These are phyloP conservation scores for Heliconius charithonia DNA, from an alignment of 2,888 invertebrate species.

Conservation along the genomic window DNA sequence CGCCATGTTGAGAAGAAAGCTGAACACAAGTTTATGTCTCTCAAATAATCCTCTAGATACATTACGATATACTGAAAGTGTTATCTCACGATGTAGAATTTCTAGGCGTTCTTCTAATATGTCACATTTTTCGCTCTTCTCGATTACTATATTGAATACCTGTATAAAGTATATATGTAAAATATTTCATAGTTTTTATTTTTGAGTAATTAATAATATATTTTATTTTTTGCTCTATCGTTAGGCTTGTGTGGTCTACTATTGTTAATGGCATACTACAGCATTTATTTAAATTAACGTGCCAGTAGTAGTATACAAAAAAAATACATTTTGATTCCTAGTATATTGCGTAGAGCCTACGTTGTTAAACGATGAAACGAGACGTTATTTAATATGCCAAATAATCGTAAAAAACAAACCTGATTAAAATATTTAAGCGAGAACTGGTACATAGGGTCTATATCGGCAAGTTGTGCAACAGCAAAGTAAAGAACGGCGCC, in stretches of 20 bases:
- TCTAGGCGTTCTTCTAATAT: conserved; percentile 87
- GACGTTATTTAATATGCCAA: too few species aligned
- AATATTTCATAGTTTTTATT: background rate
- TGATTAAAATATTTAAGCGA: conserved; percentile 93
- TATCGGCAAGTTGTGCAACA: conserved; percentile 92
- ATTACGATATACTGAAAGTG: conserved; percentile 92
- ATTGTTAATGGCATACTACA: too few species aligned
- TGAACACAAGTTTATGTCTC: conserved; percentile 94
- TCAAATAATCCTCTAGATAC: conserved; percentile 96
- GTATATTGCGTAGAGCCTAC: too few species aligned
- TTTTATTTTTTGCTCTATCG: too few species aligned
- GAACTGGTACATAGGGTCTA: conserved; percentile 98
- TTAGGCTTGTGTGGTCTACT: too few species aligned
- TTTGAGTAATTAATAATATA: background rate
- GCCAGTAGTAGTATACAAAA: too few species aligned
- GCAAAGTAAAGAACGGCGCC: conserved; percentile 96
- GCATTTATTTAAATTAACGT: too few species aligned
- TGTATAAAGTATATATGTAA: conserved; percentile 58
- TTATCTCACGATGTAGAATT: conserved; percentile 89
- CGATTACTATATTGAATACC: conserved; percentile 92
- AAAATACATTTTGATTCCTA: too few species aligned
- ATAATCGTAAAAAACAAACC: conserved; percentile 46
- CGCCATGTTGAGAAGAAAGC: conserved; percentile 91
- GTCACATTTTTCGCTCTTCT: conserved; percentile 87
- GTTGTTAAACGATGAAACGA: too few species aligned